Percentiles rank a stretch among this genome's conserved stretches.
Conservation (phyloP, 2,113 vertebrate species). For the Cavia aperea region DNA sequence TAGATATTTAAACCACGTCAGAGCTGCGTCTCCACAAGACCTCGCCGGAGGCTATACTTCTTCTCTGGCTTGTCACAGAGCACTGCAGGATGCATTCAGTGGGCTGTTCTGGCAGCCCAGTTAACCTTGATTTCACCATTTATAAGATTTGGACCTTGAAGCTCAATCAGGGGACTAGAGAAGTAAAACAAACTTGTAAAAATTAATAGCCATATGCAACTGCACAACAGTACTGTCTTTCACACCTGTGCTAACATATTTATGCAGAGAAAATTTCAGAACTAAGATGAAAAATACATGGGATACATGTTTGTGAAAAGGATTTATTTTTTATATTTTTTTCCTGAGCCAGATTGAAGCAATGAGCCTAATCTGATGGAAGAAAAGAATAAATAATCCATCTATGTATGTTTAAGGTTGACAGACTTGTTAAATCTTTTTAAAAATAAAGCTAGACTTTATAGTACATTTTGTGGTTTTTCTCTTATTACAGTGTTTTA, state of each 20-base stretch:
- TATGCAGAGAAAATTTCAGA: constrained; percentile 48
- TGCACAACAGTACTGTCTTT: constrained; percentile 17
- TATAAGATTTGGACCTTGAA: constrained; percentile 38
- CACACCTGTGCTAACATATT: constrained; percentile 60
- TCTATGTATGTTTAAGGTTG: constrained; percentile 72
- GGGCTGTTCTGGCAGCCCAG: constrained; percentile 87
- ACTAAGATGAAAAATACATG: constrained; percentile 55
- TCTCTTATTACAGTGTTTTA: constrained; percentile 75
- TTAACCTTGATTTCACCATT: constrained; percentile 56
- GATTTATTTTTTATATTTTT: constrained; percentile 67
- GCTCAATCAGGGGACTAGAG: neutral
- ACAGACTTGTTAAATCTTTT: constrained; percentile 78
- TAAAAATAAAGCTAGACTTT: constrained; percentile 79
- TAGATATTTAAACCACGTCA: constrained; percentile 95
- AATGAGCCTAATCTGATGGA: constrained; percentile 74
- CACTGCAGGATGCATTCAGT: constrained; percentile 95
- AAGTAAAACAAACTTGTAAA: constrained; percentile 65
- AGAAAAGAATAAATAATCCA: constrained; percentile 75
- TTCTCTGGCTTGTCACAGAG: constrained; percentile 91
- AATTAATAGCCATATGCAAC: constrained; percentile 51
- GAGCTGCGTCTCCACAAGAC: constrained; percentile 88
- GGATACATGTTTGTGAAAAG: constrained; percentile 66
- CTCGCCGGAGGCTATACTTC: constrained; percentile 93
- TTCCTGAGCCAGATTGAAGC: constrained; percentile 70
- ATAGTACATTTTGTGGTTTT: constrained; percentile 78